These are phyloP conservation scores for Agriotes lineatus DNA, from an alignment of 2,888 invertebrate genomes.

Conservation along the genomic window DNA sequence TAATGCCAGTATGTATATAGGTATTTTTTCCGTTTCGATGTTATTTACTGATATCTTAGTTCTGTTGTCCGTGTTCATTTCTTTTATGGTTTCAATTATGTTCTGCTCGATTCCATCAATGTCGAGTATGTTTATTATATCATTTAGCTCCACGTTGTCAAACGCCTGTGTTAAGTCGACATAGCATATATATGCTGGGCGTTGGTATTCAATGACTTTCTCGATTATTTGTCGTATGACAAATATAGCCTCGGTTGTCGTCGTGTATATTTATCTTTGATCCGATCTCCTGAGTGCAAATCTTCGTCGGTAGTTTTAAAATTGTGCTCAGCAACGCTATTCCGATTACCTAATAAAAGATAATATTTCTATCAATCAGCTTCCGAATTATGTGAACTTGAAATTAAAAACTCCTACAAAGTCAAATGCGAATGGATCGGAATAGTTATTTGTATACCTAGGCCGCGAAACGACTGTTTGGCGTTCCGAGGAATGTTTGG, in stretches of 20 bases:
- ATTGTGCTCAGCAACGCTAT: conserved; percentile 9
- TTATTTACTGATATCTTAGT: conserved; percentile 13
- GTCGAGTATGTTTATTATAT: neutral
- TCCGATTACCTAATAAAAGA: too few relatives aligned
- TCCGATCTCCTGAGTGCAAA: conserved; percentile 6
- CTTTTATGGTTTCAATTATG: conserved; percentile 6
- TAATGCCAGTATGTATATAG: conserved; percentile 1
- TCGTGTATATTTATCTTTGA: neutral
- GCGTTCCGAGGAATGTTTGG: too few relatives aligned
- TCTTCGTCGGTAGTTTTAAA: conserved; percentile 11
- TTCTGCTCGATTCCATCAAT: neutral
- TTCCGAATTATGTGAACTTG: too few relatives aligned
- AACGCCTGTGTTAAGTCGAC: neutral
- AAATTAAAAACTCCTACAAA: too few relatives aligned
- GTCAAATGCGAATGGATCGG: too few relatives aligned
- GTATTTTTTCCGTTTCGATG: conserved; percentile 9
- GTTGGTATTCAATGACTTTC: conserved; percentile 1
- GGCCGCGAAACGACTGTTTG: too few relatives aligned
- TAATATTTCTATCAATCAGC: too few relatives aligned
- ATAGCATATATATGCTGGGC: neutral
- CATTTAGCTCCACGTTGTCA: neutral
- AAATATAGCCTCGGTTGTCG: neutral
- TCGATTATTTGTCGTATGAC: neutral
- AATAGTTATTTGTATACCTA: too few relatives aligned
- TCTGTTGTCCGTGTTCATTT: conserved; percentile 7